Percentiles rank a stretch among this genome's conserved stretches.
Conservation (phyloP, 2,113 vertebrate species). For the Laticauda laticaudata region DNA sequence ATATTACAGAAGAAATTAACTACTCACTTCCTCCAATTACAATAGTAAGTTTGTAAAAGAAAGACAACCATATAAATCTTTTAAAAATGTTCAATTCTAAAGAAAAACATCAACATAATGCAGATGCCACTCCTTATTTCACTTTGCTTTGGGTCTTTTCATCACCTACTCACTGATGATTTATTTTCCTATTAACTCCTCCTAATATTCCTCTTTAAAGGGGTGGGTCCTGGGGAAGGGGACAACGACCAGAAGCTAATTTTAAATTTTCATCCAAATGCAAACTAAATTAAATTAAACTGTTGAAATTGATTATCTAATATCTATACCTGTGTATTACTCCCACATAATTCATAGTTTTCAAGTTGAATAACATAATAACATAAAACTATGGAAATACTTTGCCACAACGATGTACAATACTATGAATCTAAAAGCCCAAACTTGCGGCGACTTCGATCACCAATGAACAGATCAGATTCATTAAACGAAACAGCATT, state of each 20-base stretch:
- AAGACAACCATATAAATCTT: neutral
- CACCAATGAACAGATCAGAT: neutral
- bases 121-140: constrained; percentile 13
- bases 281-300: neutral
- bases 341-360: neutral
- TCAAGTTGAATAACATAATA: neutral
- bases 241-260: neutral
- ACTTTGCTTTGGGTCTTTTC: neutral
- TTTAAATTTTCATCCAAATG: neutral
- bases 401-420: neutral
- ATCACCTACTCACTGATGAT: neutral
- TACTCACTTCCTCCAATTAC: neutral
- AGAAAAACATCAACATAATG: constrained; percentile 5
- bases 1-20: constrained; percentile 1
- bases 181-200: neutral
- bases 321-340: neutral
- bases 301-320: neutral
- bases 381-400: neutral
- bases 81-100: neutral
- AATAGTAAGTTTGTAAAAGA: constrained; percentile 3
- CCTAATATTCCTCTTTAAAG: neutral
- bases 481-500: neutral
- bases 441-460: neutral
- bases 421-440: neutral
- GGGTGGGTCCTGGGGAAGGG: neutral